A percentile compares a stretch with the other conserved stretches of the same genome.
phyloP scores from a whole-genome alignment of 2,888 invertebrate species.

The Chrysolina haemoptera region DNA sequence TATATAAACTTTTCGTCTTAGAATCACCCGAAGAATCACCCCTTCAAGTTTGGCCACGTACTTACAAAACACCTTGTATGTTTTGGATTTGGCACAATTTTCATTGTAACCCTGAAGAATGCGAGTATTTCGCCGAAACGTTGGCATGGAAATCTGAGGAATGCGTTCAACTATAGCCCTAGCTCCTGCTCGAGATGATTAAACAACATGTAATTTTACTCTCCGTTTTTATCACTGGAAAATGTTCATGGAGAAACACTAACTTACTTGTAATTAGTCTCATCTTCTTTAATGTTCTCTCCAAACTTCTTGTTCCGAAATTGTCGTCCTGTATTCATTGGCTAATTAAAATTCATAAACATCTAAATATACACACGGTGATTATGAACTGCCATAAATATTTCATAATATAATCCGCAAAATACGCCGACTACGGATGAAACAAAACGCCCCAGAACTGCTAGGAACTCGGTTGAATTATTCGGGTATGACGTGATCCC shows the following conservation, averaged over 20 bases:
- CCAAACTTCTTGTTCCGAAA: slow-evolving; percentile 1
- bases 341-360: slow-evolving; percentile 43
- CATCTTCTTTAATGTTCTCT: slow-evolving; percentile 8
- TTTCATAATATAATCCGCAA: slow-evolving; percentile 38
- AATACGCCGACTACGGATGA: slow-evolving; percentile 21
- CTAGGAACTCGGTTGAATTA: neutral
- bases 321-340: slow-evolving; percentile 43
- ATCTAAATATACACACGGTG: slow-evolving; percentile 40
- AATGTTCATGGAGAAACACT: neutral
- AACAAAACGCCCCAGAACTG: slow-evolving; percentile 12
- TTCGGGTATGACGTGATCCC: slow-evolving; percentile 3
- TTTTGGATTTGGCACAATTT: too few species aligned
- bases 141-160: too few species aligned
- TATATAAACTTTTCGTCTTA: too few species aligned
- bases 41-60: too few species aligned
- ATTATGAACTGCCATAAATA: slow-evolving; percentile 39
- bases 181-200: too few species aligned
- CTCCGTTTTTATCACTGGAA: too few species aligned
- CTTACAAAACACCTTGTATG: too few species aligned
- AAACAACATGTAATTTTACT: slow-evolving; percentile 1
- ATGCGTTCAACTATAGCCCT: too few species aligned
- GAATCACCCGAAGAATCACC: too few species aligned
- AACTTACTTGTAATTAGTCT: neutral
- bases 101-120: too few species aligned
- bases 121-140: too few species aligned